Evolutionary conservation across 1,140 invertebrate species (phyloP), one percentile per base, ranked within the genome.

Genomic region (Eulimnadia texana): DNA sequence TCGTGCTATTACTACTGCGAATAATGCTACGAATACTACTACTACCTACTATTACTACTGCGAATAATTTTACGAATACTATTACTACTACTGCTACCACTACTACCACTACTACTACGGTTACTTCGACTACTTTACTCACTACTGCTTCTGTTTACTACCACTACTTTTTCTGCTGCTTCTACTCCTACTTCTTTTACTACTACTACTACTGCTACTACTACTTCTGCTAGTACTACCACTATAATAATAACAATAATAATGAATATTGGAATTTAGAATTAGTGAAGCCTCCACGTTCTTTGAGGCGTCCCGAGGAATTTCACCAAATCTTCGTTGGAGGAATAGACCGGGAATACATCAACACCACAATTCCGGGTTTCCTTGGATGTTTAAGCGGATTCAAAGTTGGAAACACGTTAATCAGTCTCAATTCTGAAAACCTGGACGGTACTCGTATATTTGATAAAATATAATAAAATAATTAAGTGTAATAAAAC

Each of bases 341-440:
- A 50, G 90, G 90, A 20, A 88, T 88, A 66, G 86, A 90, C 72
- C 62, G 62, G 58, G 64, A 61, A 9, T 68, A 65, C n/a, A 62
- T 68, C 20, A 66, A 67, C 33, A 69, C 81, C 2, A 77, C 80
- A 3, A 78, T 88, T 62, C 78, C 78, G 3, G 84, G 84, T 0
- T 91, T 90, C 69, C 82, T 90, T 13, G 91, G 92, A 0, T 96
- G 91, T 69, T 80, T 94, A 19, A 78, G 90, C 65, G 92, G 92
- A 10, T 77, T 94, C 49, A 88, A 89, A 77, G 88, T 94, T 62
- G 89, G 86, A 20, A 77, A 84, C 60, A 81, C 82, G 66, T 77
- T 85, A 13, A 82, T 93, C 33, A 82, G 91, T 73, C 72, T 93
- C 27, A 79, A 84, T 19, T 20, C 47, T 10, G 19, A 58, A 25